A percentile compares a stretch with the other conserved stretches of the same genome.
phyloP scores from a whole-genome alignment of 2,888 invertebrate species.

The Diaperis boleti region DNA sequence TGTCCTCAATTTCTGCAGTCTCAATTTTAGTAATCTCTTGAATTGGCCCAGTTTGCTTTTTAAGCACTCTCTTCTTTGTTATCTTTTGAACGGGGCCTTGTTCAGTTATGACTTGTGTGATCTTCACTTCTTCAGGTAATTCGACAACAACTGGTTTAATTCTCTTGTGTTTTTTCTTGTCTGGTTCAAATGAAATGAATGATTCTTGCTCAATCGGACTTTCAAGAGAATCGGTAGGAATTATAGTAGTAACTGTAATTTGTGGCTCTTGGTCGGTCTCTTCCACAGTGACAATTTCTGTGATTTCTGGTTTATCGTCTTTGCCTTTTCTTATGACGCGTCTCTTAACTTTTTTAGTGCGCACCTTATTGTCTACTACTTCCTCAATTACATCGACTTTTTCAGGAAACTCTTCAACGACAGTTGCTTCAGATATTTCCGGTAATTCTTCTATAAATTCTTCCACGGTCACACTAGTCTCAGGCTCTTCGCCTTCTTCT shows the following conservation, averaged over 20 bases:
- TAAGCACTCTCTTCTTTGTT: no score
- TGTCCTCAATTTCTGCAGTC: constrained; percentile 67
- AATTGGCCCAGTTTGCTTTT: constrained; percentile 57
- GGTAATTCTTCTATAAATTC: constrained; percentile 49
- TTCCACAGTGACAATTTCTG: no score
- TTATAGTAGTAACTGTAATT: no score
- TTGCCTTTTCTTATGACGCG: constrained; percentile 66
- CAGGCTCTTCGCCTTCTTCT: constrained; percentile 64
- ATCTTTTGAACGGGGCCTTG: no score
- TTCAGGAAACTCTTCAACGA: constrained; percentile 52
- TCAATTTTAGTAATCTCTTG: constrained; percentile 63
- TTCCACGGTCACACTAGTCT: constrained; percentile 54
- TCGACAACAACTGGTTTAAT: no score
- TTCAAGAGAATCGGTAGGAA: no score
- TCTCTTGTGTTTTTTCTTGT: no score
- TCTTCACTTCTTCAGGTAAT: no score
- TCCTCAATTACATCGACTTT: constrained; percentile 46
- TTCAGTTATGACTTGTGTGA: no score
- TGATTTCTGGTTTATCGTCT: constrained; percentile 58
- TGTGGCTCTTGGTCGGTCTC: no score
- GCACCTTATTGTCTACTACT: constrained; percentile 47
- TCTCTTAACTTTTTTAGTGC: constrained; percentile 64
- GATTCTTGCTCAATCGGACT: no score
- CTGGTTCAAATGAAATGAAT: no score
- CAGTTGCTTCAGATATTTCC: constrained; percentile 43